Percentiles rank a stretch among this genome's conserved stretches.
Conservation (phyloP, 2,797 vertebrate species). For the Danio tinwini region DNA sequence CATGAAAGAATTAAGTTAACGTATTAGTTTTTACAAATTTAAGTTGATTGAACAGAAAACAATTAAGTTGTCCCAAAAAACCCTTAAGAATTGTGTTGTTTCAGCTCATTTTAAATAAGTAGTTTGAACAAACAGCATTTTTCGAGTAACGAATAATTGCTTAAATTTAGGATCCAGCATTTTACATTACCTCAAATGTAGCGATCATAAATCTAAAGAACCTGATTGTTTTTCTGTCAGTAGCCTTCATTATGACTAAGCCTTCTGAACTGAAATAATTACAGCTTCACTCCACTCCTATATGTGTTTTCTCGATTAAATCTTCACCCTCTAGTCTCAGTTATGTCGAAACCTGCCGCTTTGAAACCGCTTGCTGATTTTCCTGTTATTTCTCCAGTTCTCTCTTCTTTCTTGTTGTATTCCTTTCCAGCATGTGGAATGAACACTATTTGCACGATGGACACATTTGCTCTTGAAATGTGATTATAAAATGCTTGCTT, state of each 20-base stretch:
- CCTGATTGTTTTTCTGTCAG: background rate
- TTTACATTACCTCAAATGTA: background rate
- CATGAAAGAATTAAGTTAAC: no score
- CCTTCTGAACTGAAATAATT: constrained; percentile 4
- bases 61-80: no score
- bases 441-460: background rate
- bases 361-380: background rate
- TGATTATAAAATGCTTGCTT: constrained; percentile 58
- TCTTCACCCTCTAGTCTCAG: background rate
- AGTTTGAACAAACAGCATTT: no score
- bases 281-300: background rate
- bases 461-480: background rate
- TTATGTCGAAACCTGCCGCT: background rate
- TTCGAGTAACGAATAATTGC: background rate
- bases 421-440: constrained; percentile 3
- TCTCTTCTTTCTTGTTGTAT: background rate
- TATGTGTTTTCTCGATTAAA: background rate
- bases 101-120: no score
- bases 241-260: constrained; percentile 12
- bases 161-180: background rate
- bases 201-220: background rate
- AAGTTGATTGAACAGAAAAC: no score
- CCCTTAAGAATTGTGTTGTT: no score
- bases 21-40: no score
- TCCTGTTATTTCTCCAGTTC: background rate